These are phyloP conservation scores for Xestia sexstrigata DNA, from an alignment of 2,888 invertebrate genomes.

Conservation along the genomic window DNA sequence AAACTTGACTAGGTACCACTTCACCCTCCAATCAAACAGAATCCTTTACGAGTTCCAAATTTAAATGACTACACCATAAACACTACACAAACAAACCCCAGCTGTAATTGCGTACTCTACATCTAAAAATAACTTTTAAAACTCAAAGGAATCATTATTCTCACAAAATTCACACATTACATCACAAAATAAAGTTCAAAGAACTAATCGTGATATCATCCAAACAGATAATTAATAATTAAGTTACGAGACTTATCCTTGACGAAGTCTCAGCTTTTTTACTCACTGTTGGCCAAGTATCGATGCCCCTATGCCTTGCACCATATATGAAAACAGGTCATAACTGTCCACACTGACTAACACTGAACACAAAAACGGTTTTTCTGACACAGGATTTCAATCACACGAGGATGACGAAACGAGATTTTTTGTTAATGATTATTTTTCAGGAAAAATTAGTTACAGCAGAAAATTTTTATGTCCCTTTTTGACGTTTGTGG, in stretches of 20 bases:
- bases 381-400: conserved; percentile 68
- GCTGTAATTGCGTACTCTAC: conserved; percentile 75
- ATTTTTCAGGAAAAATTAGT: conserved; percentile 79
- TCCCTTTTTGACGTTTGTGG: conserved; percentile 82
- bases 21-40: conserved; percentile 44
- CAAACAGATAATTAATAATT: conserved; percentile 78
- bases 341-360: conserved; percentile 66
- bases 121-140: conserved; percentile 85
- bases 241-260: conserved; percentile 71
- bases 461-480: conserved; percentile 72
- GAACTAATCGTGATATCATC: conserved; percentile 84
- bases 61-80: conserved; percentile 67
- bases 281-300: conserved; percentile 67
- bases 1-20: conserved; percentile 53
- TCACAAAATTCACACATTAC: conserved; percentile 68
- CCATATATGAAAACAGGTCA: conserved; percentile 70
- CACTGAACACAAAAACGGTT: conserved; percentile 69
- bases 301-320: conserved; percentile 63
- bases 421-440: conserved; percentile 69
- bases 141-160: conserved; percentile 74
- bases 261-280: conserved; percentile 68
- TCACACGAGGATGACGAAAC: conserved; percentile 66
- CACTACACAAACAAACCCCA: conserved; percentile 79
- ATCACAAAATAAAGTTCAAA: conserved; percentile 77
- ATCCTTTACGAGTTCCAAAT: conserved; percentile 58